A percentile compares a stretch with the other conserved stretches of the same genome.
These are phyloP conservation scores for Chrysogorgia sp. DNA, from an alignment of 92 coral and sea anemone genomes.

Conservation along the genomic window DNA sequence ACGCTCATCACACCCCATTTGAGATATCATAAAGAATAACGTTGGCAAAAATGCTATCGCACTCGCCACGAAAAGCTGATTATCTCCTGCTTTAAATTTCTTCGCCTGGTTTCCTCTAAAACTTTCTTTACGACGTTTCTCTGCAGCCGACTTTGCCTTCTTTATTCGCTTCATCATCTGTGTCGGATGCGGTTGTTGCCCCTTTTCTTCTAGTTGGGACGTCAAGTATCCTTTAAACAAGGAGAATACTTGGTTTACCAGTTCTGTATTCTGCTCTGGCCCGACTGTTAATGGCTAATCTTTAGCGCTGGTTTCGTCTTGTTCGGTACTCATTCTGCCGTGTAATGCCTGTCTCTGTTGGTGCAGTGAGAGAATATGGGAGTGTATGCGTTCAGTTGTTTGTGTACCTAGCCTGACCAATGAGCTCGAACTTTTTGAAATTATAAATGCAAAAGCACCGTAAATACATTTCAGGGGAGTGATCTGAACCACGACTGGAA, in stretches of 20 bases:
- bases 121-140: neutral
- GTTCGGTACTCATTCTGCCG: no score
- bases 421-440: no score
- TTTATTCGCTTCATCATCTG: slow-evolving; percentile 35
- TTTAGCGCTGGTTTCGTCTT: neutral
- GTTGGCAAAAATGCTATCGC: no score
- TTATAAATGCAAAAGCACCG: no score
- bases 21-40: no score
- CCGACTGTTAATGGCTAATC: neutral
- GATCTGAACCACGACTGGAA: no score
- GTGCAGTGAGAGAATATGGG: no score
- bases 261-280: slow-evolving; percentile 24
- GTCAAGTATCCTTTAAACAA: slow-evolving; percentile 51
- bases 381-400: no score
- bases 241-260: slow-evolving; percentile 48
- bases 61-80: neutral
- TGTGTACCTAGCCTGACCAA: no score
- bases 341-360: no score
- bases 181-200: slow-evolving; percentile 41
- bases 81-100: neutral
- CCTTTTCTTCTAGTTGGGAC: slow-evolving; percentile 56
- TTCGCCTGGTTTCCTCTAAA: neutral
- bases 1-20: neutral
- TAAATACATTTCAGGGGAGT: no score
- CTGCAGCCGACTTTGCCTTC: slow-evolving; percentile 36